Conservation (phyloP, 2,113 vertebrate species). For the Orthonyx spaldingii region DNA sequence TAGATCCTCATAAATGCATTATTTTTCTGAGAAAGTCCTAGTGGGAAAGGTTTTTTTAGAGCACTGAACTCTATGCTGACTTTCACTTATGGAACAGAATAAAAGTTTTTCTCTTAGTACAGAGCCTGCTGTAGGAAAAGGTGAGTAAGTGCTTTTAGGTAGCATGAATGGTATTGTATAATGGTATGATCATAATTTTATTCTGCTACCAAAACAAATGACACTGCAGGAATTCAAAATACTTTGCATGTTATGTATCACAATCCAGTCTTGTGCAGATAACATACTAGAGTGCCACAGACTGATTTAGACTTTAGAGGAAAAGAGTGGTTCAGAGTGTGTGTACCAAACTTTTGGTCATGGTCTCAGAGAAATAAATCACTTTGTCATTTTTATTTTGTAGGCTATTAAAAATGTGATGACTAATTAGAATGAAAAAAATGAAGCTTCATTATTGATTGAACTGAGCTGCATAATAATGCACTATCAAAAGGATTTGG, state of each 20-base stretch:
- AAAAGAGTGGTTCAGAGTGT: background rate
- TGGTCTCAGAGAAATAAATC: background rate
- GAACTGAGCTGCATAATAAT: background rate
- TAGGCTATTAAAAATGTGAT: slow-evolving; percentile 1
- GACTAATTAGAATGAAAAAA: slow-evolving; percentile 37
- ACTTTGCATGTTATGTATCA: background rate
- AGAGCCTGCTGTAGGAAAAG: background rate
- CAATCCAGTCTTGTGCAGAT: background rate
- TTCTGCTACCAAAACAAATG: background rate
- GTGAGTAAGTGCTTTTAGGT: background rate
- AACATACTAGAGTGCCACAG: background rate
- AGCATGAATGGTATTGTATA: background rate
- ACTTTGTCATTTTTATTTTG: background rate
- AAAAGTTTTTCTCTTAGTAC: background rate
- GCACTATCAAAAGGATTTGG: background rate
- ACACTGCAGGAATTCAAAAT: background rate
- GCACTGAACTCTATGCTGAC: background rate
- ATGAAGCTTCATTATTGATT: background rate
- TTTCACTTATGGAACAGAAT: background rate
- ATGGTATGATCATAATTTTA: background rate
- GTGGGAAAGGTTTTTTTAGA: background rate
- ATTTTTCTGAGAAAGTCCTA: background rate
- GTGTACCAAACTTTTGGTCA: background rate
- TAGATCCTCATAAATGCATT: background rate
- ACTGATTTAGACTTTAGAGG: background rate